A percentile compares a stretch with the other conserved stretches of the same genome.
These are phyloP conservation scores for Platysteira castanea DNA, from an alignment of 2,113 vertebrate genomes.

Conservation along the genomic window DNA sequence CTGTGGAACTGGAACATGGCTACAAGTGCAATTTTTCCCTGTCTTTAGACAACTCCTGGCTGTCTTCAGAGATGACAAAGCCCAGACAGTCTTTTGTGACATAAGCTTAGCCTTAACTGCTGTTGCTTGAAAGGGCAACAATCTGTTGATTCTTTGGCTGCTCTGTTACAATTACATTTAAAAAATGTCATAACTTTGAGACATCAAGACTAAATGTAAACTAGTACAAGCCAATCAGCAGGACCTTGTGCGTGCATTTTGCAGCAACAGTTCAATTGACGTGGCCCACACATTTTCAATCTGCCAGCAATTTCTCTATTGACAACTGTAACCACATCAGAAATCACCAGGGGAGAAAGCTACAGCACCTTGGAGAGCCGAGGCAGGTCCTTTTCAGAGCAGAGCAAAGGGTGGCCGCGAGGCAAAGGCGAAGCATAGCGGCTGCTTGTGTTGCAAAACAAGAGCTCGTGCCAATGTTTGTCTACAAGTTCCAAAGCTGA, in stretches of 20 bases:
- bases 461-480: neutral
- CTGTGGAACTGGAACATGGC: neutral
- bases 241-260: neutral
- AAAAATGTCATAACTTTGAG: neutral
- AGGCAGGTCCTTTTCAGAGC: neutral
- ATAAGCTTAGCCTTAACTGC: neutral
- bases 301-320: neutral
- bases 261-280: neutral
- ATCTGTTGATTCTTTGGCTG: neutral
- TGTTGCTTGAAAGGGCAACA: neutral
- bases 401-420: neutral
- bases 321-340: neutral
- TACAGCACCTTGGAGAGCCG: neutral
- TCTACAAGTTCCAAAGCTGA: neutral
- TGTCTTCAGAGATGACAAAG: neutral
- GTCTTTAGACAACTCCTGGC: neutral
- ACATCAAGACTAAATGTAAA: neutral
- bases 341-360: neutral
- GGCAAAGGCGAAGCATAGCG: fast-evolving
- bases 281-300: neutral
- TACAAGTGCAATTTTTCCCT: neutral
- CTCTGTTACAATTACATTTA: neutral
- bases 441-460: neutral
- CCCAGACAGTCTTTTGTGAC: neutral
- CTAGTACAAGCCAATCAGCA: neutral